Percentiles rank a stretch among this genome's conserved stretches.
These are phyloP conservation scores for Lamprotornis superbus DNA, from an alignment of 2,113 vertebrate species.

Conservation along the genomic window DNA sequence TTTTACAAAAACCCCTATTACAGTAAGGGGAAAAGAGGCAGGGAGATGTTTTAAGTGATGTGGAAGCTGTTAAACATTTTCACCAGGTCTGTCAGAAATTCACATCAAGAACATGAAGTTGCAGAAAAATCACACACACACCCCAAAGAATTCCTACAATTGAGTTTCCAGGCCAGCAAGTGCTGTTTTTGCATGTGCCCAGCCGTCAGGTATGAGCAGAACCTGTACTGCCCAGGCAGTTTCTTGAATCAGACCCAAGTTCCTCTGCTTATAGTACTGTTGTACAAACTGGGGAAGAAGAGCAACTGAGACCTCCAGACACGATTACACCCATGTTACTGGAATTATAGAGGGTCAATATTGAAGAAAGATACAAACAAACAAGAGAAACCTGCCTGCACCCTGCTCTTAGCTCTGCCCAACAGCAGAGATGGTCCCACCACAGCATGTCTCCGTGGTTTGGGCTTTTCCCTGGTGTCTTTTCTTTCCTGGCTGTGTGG, in stretches of 20 bases:
- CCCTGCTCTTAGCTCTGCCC: neutral
- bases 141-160: neutral
- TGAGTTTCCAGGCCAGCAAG: neutral
- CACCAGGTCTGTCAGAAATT: neutral
- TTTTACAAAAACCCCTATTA: neutral
- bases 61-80: neutral
- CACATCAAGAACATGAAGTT: neutral
- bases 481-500: neutral
- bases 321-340: neutral
- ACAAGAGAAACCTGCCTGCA: neutral
- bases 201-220: neutral
- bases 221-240: neutral
- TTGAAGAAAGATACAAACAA: neutral
- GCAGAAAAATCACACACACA: neutral
- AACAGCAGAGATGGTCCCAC: neutral
- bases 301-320: neutral
- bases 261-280: neutral
- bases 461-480: neutral
- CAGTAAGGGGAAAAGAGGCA: accelerated
- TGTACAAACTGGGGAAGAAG: neutral
- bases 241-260: neutral
- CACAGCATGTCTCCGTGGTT: accelerated
- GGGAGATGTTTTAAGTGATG: neutral
- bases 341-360: neutral
- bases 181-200: neutral